Base-by-base conservation (phyloP, 2,797 vertebrate species). In the Chelon auratus region DNA sequence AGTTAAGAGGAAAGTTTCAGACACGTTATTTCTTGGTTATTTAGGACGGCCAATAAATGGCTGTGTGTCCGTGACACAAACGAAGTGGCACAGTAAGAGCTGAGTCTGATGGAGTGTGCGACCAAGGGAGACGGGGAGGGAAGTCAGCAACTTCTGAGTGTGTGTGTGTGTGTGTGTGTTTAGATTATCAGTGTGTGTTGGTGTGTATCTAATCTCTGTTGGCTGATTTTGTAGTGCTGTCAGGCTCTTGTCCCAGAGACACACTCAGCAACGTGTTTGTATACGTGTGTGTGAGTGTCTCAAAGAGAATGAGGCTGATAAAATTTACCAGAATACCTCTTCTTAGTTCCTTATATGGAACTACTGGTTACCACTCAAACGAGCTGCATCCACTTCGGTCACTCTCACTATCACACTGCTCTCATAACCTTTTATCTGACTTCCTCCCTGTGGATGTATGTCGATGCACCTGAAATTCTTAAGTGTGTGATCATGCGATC, bases 181-280 rank as follows among this genome's bases (percentile, higher is more conserved):
- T 87, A 81, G 62, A 79, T 87, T 91, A 92, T 92, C 88, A 85
- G 78, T 68, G 75, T 75, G 80, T 68, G 90, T 69, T 81, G 79
- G 36, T 78, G 91, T 88, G 90, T 95, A 95, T 96, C 93, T 96
- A 96, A 97, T 97, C 95, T 94, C 51, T 54, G 20, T 88, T 89
- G 86, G 90, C 92, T 88, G 93, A 81, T 83, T 83, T 77, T 85
- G 83, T 86, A 83, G 91, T 57, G 75, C 85, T 93, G 93, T 94
- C 90, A 90, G 86, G 58, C 82, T 81, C 77, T 81, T 80, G 86
- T 85, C 83, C 75, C 68, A 76, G 73, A 84, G 86, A 76, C 83
- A 85, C 82, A 71, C 66, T 80, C 75, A 65, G 59, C 60, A 70
- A 77, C 3, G 40, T 80, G 84, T 72, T 69, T 83, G 73, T 65